A percentile compares a stretch with the other conserved stretches of the same genome.
phyloP scores from a whole-genome alignment of 2,888 invertebrate genomes.

The Hemistola chrysoprasaria region DNA sequence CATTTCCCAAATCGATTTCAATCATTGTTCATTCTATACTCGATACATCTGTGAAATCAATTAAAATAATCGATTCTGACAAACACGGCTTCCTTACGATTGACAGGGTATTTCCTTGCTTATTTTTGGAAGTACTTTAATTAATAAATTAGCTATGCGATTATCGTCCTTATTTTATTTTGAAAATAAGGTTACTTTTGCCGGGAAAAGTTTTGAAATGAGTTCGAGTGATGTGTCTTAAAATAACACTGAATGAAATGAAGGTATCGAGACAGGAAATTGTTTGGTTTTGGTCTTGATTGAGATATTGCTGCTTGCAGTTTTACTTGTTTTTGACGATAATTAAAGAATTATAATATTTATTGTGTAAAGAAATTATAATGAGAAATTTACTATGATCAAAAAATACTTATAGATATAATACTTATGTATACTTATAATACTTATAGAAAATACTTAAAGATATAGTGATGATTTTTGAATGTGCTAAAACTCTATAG shows the following conservation, averaged over 20 bases:
- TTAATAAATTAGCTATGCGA: conserved; percentile 16
- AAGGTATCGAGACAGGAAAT: conserved; percentile 53
- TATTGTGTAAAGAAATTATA: no score
- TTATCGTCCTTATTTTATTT: conserved; percentile 24
- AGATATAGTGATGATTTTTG: no score
- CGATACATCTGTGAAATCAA: conserved; percentile 66
- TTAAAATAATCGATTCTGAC: conserved; percentile 75
- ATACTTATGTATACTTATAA: no score
- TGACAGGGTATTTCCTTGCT: conserved; percentile 66
- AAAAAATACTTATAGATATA: no score
- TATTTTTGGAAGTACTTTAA: conserved; percentile 43
- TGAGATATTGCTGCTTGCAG: conserved; percentile 37
- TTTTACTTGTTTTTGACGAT: conserved; percentile 36
- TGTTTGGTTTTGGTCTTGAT: conserved; percentile 38
- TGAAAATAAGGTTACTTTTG: conserved; percentile 13
- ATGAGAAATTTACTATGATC: no score
- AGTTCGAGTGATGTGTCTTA: conserved; percentile 62
- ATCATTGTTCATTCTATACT: conserved; percentile 7
- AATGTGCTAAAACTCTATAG: no score
- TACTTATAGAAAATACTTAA: no score
- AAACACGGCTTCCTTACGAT: conserved; percentile 72
- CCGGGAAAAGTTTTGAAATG: conserved; percentile 15
- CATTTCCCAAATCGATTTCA: conserved; percentile 34
- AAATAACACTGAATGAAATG: conserved; percentile 59
- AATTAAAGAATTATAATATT: no score